These are phyloP conservation scores for Buphagus erythrorhynchus DNA, from an alignment of 2,797 vertebrate genomes.

Conservation along the genomic window DNA sequence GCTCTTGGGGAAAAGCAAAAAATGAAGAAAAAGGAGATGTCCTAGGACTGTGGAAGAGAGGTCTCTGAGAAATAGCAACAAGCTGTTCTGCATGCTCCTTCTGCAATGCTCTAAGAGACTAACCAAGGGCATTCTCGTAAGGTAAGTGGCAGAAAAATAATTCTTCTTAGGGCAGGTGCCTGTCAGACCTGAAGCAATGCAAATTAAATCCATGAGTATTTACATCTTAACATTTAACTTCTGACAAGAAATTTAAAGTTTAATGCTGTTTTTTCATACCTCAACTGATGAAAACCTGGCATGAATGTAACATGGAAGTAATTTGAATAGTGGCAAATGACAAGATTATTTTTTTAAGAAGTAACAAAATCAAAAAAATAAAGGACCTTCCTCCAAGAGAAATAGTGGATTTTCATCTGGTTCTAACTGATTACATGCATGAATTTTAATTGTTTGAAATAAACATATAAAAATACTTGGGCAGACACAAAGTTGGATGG, in stretches of 20 bases:
- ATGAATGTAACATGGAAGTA: background rate
- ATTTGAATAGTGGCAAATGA: background rate
- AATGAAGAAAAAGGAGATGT: background rate
- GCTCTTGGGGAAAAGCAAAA: background rate
- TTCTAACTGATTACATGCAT: background rate
- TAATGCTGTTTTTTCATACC: background rate
- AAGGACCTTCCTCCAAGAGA: background rate
- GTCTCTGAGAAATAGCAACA: background rate
- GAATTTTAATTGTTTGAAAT: background rate
- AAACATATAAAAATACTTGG: background rate
- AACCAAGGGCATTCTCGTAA: constrained; percentile 19
- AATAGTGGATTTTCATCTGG: background rate
- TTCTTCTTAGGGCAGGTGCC: background rate
- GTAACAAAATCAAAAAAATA: background rate
- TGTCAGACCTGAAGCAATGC: background rate
- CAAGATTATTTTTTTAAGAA: background rate
- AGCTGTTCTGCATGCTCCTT: background rate
- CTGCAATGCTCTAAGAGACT: constrained; percentile 13
- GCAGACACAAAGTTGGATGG: background rate
- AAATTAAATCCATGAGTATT: background rate
- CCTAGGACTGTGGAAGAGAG: background rate
- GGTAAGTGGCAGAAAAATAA: constrained; percentile 65
- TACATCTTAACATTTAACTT: background rate
- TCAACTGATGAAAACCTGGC: background rate
- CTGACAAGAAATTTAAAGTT: background rate